Evolutionary conservation across 2,888 invertebrate genomes (phyloP).

Genomic region (Euproctis similis): DNA sequence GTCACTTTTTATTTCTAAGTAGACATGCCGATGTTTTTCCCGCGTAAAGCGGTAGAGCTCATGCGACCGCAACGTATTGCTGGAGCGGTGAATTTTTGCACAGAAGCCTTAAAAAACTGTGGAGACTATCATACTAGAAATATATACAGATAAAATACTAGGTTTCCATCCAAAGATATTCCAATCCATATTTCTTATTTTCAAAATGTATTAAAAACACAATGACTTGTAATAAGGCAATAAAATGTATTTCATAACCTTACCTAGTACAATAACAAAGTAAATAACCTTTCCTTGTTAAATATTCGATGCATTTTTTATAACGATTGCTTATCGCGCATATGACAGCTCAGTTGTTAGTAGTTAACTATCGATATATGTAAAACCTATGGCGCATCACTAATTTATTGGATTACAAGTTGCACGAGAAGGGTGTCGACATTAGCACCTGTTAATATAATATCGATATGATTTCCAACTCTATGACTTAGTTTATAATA

Average conservation of each 20-base stretch:
- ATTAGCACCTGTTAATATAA: slow-evolving; percentile 17
- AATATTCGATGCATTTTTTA: slow-evolving; percentile 17
- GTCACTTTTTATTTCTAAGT: slow-evolving; percentile 17
- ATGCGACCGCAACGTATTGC: slow-evolving; percentile 14
- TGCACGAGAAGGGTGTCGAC: slow-evolving; percentile 20
- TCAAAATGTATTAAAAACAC: neutral
- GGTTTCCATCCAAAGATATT: too few species aligned
- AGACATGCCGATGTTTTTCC: slow-evolving; percentile 18
- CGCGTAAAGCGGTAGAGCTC: slow-evolving; percentile 7
- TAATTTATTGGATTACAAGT: slow-evolving; percentile 25
- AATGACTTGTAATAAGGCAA: slow-evolving; percentile 3
- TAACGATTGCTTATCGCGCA: slow-evolving; percentile 22
- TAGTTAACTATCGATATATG: slow-evolving; percentile 33
- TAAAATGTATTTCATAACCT: slow-evolving; percentile 2
- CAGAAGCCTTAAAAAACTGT: slow-evolving; percentile 4
- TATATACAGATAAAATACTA: neutral
- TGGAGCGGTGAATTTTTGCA: slow-evolving; percentile 9
- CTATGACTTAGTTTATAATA: slow-evolving; percentile 5
- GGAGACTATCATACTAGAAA: slow-evolving; percentile 7
- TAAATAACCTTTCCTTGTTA: too few species aligned
- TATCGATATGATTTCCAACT: slow-evolving; percentile 12
- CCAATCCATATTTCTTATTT: too few species aligned
- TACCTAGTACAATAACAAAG: too few species aligned
- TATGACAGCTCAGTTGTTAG: slow-evolving; percentile 22
- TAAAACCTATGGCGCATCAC: slow-evolving; percentile 30